These are phyloP conservation scores for Ptilonorhynchus violaceus DNA, from an alignment of 2,113 vertebrate species.

Conservation along the genomic window DNA sequence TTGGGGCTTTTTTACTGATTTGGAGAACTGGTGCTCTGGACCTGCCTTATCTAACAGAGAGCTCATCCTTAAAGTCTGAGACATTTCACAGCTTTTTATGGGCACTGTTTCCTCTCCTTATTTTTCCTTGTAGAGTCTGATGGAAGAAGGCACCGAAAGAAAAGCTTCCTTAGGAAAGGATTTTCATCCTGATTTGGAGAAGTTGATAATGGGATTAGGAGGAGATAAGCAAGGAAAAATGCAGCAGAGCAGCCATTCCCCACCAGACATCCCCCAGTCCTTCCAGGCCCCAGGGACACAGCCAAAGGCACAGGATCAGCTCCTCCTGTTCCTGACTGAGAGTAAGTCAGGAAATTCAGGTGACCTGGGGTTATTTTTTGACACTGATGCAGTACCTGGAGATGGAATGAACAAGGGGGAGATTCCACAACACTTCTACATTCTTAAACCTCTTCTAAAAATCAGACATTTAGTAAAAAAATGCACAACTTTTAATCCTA, in stretches of 20 bases:
- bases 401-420: background rate
- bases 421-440: background rate
- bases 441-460: background rate
- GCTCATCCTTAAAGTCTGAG: background rate
- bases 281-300: background rate
- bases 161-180: background rate
- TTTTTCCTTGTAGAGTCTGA: background rate
- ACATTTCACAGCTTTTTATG: background rate
- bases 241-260: background rate
- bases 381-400: background rate
- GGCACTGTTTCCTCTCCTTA: background rate
- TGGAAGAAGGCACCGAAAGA: background rate
- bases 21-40: background rate
- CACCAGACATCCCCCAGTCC: background rate
- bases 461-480: background rate
- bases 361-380: background rate
- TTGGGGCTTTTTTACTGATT: too few species aligned
- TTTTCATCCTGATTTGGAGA: background rate
- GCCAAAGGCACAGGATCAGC: background rate
- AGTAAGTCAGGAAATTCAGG: background rate
- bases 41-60: background rate
- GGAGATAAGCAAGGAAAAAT: background rate
- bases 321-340: background rate
- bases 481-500: background rate
- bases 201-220: background rate